Percentiles rank a stretch among this genome's conserved stretches.
Conservation (phyloP, 2,113 vertebrate species). For the Empidonax alnorum region DNA sequence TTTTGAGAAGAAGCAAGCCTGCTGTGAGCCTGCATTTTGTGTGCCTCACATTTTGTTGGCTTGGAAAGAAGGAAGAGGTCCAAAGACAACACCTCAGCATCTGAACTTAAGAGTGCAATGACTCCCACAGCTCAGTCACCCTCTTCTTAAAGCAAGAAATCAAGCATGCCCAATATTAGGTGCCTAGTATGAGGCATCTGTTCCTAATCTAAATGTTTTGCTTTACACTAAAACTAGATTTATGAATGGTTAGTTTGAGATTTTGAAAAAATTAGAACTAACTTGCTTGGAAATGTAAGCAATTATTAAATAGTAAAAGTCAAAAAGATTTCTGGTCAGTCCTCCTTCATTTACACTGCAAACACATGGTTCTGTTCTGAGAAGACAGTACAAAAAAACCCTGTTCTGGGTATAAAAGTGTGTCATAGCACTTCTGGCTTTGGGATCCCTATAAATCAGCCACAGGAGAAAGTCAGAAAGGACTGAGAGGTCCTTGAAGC, state of each 20-base stretch:
- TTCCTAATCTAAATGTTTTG: neutral
- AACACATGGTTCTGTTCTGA: neutral
- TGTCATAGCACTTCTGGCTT: neutral
- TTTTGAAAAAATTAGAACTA: neutral
- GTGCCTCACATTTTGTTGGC: neutral
- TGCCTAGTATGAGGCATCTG: neutral
- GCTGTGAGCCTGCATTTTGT: neutral
- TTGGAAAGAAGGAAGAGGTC: neutral
- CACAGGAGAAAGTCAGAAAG: neutral
- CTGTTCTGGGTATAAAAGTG: neutral
- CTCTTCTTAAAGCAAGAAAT: neutral
- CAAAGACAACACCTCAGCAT: neutral
- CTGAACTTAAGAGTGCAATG: neutral
- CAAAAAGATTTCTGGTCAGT: neutral
- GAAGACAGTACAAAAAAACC: neutral
- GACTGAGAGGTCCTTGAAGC: neutral
- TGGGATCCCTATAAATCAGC: neutral
- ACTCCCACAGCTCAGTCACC: neutral
- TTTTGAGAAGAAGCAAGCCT: neutral
- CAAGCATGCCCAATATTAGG: neutral
- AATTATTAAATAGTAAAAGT: neutral
- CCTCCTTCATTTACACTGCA: neutral
- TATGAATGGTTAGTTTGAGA: neutral
- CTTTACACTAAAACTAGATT: neutral
- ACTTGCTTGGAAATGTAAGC: neutral